Base-by-base conservation (phyloP, 2,113 vertebrate species). In the Boleophthalmus pectinirostris region DNA sequence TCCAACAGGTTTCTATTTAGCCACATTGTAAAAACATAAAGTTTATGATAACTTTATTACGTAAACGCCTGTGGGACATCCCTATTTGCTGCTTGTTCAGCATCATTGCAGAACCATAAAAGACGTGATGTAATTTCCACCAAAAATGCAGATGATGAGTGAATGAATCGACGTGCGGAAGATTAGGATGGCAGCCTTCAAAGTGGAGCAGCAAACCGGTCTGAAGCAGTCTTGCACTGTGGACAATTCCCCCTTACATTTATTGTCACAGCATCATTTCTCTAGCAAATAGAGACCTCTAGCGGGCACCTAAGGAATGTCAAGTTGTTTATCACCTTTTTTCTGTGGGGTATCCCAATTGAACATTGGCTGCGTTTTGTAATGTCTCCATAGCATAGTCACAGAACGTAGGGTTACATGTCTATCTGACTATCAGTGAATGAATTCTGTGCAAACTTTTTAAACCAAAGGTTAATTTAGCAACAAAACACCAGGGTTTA, bases 241-340 rank as follows among this genome's bases (percentile, higher is more conserved):
- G 66, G 57, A 53, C 15, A 73, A 72, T 25, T 66, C 23, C 56
- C 56, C 13, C 56, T 64, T 68, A 85, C 68, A 75, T 71, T 67
- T 69, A 70, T 72, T 77, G 73, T 75, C 73, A 58, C 24, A 5
- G 16, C 53, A 21, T 16, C 3, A 43, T 71, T 87, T 75, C 68
- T 75, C 51, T 78, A 79, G 80, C 68, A 77, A 70, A 77, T 53
- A 23, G 74, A 74, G 84, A 13, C 90, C 84, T 91, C 92, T 92
- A 87, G 74, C 85, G 91, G 90, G 68, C 29, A 0, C 8, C 2
- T 45, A 1, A 1, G 70, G 83, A 69, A 91, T 73, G 29, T 71
- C 91, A 89, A 72, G 81, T 92, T 93, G 92, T 93, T 93, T 92
- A 93, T 83, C 68, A 83, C 33, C 11, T 29, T 29, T 58, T 53